Percentiles rank a stretch among this genome's conserved stretches.
Evolutionary conservation across 2,888 invertebrate genomes (phyloP).

Genomic region (Latrodectus elegans): DNA sequence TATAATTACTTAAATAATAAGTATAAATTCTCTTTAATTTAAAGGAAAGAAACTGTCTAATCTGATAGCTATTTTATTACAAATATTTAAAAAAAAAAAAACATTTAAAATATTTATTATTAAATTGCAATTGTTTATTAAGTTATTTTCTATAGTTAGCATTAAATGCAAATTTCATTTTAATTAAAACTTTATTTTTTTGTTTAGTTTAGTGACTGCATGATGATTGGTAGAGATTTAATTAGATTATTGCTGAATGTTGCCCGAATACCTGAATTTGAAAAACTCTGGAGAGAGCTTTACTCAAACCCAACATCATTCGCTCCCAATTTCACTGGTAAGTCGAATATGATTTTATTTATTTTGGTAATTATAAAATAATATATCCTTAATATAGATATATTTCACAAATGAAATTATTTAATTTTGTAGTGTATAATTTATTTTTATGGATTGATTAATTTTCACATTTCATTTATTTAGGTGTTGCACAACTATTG

Average conservation of each 20-base stretch:
- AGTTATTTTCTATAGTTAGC: not conserved
- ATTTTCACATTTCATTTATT: not conserved
- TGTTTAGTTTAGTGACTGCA: slow-evolving; percentile 86
- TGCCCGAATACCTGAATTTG: slow-evolving; percentile 90
- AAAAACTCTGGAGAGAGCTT: slow-evolving; percentile 90
- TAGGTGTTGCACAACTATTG: slow-evolving; percentile 83
- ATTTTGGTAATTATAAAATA: too few relatives aligned
- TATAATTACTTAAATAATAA: too few relatives aligned
- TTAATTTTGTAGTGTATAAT: not conserved
- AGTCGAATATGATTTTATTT: not conserved
- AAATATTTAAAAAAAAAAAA: too few relatives aligned
- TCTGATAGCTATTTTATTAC: too few relatives aligned
- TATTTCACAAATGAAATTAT: not conserved
- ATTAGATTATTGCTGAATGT: slow-evolving; percentile 91
- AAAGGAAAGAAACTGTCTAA: too few relatives aligned
- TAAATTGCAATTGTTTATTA: too few relatives aligned
- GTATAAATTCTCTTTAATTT: too few relatives aligned
- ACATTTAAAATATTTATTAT: too few relatives aligned
- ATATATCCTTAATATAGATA: too few relatives aligned
- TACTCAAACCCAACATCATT: slow-evolving; percentile 85
- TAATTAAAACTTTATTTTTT: not conserved
- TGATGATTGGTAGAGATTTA: slow-evolving; percentile 90
- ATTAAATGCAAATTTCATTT: not conserved
- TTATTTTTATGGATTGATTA: not conserved
- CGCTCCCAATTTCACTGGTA: slow-evolving; percentile 85